Conservation (phyloP, 37 sponge, comb jelly and placozoan species). For the Chondrilla cf. caribensis region DNA sequence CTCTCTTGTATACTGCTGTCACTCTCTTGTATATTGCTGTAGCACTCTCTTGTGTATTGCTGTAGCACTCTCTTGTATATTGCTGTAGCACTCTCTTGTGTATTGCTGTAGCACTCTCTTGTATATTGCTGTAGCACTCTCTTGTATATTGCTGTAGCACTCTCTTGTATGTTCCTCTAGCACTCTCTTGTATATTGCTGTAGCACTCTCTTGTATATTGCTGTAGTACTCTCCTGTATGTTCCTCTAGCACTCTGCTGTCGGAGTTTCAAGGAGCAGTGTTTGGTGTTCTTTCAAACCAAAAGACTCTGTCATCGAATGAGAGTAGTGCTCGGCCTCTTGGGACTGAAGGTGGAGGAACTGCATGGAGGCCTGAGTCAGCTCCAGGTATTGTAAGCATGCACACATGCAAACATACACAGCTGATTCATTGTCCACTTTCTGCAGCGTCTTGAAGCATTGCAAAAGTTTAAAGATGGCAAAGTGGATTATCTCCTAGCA, state of each 20-base stretch:
- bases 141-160: no score
- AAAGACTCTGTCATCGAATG: slow-evolving; percentile 82
- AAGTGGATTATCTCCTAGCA: slow-evolving; percentile 80
- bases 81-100: no score
- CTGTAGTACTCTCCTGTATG: no score
- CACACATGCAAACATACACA: not conserved
- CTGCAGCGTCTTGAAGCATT: slow-evolving; percentile 89
- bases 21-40: no score
- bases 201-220: no score
- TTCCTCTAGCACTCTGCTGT: slow-evolving; percentile 77
- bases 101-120: no score
- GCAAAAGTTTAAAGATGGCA: slow-evolving; percentile 74
- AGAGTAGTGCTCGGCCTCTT: slow-evolving; percentile 84
- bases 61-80: no score
- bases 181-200: no score
- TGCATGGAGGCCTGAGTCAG: slow-evolving; percentile 93
- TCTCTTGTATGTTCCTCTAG: no score
- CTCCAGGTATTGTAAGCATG: slow-evolving; percentile 52
- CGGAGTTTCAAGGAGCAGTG: slow-evolving; percentile 88
- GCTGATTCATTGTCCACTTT: not conserved
- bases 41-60: no score
- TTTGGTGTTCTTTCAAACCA: slow-evolving; percentile 89
- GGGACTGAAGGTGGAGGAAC: slow-evolving; percentile 80
- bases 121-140: no score
- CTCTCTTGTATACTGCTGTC: no score